Evolutionary conservation across 2,113 vertebrate genomes (phyloP).

Genomic region (Orthonyx spaldingii): DNA sequence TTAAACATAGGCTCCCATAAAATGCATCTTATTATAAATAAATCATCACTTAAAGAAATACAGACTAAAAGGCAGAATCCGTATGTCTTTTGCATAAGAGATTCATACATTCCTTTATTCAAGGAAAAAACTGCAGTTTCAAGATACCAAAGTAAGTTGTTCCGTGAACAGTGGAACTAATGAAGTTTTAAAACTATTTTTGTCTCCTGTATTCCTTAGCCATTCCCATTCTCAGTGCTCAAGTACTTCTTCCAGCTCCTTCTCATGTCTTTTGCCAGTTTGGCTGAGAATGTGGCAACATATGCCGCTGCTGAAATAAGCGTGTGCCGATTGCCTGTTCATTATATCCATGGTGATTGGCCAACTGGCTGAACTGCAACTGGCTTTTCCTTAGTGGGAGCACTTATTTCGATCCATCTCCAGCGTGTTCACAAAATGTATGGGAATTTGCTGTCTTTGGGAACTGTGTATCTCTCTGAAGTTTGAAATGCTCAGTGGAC

Average conservation of each 20-base stretch:
- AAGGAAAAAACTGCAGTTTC: neutral
- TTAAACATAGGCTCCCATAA: neutral
- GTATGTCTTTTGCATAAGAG: neutral
- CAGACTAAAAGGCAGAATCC: neutral
- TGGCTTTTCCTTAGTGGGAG: conserved; percentile 16
- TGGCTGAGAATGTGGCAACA: conserved; percentile 43
- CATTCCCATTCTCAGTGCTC: neutral
- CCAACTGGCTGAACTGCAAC: conserved; percentile 37
- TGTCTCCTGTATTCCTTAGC: neutral
- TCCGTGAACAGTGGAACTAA: neutral
- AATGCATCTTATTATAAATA: neutral
- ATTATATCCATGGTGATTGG: neutral
- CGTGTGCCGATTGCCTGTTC: conserved; percentile 5
- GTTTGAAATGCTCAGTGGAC: neutral
- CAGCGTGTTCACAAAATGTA: neutral
- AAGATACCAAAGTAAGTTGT: neutral
- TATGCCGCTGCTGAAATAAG: conserved; percentile 38
- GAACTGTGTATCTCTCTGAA: neutral
- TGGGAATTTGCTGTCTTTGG: neutral
- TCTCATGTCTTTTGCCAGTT: conserved; percentile 50
- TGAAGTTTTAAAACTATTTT: neutral
- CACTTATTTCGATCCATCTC: neutral
- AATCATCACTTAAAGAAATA: neutral
- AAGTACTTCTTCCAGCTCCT: conserved; percentile 4
- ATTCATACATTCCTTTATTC: neutral